These are phyloP conservation scores for Sceloporus tristichus DNA, from an alignment of 2,113 vertebrate genomes.

Conservation along the genomic window DNA sequence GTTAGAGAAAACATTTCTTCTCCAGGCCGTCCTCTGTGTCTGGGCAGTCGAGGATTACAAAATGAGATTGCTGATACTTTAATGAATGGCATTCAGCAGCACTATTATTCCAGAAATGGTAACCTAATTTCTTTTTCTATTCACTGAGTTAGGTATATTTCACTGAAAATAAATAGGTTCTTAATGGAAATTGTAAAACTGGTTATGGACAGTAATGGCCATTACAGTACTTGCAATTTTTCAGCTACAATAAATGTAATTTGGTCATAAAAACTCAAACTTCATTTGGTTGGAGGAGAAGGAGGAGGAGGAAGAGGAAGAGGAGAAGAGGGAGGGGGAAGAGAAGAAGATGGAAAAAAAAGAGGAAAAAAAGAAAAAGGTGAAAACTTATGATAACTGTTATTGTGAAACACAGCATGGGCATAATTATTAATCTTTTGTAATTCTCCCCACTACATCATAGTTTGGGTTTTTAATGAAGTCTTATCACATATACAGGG, in stretches of 20 bases:
- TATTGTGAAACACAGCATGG: neutral
- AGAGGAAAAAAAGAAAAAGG: neutral
- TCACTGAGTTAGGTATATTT: slow-evolving; percentile 32
- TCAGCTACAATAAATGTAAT: slow-evolving; percentile 30
- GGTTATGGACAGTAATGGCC: slow-evolving; percentile 32
- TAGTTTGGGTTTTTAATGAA: slow-evolving; percentile 4
- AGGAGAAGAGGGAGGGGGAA: too few species aligned
- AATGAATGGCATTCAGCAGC: slow-evolving; percentile 25
- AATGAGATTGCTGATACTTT: slow-evolving; percentile 27
- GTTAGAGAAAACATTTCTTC: slow-evolving; percentile 33
- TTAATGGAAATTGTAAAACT: slow-evolving; percentile 36
- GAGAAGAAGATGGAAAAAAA: neutral
- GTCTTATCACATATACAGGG: neutral
- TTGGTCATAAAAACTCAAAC: slow-evolving; percentile 17
- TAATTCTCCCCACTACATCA: neutral
- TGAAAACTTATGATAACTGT: neutral
- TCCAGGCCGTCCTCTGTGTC: slow-evolving; percentile 4
- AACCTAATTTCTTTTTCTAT: slow-evolving; percentile 43
- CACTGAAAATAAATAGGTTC: slow-evolving; percentile 33
- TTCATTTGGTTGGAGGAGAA: neutral
- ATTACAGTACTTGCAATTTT: slow-evolving; percentile 31
- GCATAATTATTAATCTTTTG: slow-evolving; percentile 4
- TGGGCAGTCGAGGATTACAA: slow-evolving; percentile 17
- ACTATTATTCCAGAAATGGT: slow-evolving; percentile 34
- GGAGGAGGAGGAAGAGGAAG: neutral